phyloP scores from a whole-genome alignment of 2,888 invertebrate genomes.

The Amphimallon solstitiale region DNA sequence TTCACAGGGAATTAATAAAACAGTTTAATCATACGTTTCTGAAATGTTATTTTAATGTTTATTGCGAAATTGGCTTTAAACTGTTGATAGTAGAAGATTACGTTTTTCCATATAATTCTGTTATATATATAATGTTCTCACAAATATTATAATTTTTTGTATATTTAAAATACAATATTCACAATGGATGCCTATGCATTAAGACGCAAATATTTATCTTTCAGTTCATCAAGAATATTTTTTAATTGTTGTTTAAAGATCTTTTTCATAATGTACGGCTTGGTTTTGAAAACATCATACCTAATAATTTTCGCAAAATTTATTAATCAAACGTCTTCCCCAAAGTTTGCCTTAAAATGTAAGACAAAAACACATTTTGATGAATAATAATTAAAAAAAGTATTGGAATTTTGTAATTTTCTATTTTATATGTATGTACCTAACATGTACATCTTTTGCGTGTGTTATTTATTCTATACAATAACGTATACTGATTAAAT shows the following conservation, averaged over 20 bases:
- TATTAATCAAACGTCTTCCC: slow-evolving; percentile 45
- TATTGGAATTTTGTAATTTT: slow-evolving; percentile 23
- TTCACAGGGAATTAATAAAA: too few species aligned
- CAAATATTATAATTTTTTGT: too few species aligned
- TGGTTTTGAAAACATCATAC: neutral
- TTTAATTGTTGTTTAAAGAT: neutral
- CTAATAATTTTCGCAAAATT: neutral
- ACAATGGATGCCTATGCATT: too few species aligned
- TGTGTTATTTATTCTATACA: slow-evolving; percentile 17
- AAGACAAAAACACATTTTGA: slow-evolving; percentile 32
- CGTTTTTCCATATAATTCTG: too few species aligned
- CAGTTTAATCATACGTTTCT: too few species aligned
- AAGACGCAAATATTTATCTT: neutral
- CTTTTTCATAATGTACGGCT: neutral
- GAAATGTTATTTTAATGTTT: too few species aligned
- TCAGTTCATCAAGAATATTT: neutral
- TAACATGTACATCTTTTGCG: slow-evolving; percentile 1
- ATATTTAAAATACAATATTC: too few species aligned
- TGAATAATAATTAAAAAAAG: slow-evolving; percentile 15
- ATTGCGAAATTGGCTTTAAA: too few species aligned
- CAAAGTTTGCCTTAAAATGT: slow-evolving; percentile 44
- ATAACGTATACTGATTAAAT: slow-evolving; percentile 1
- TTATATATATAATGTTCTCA: too few species aligned
- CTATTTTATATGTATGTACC: neutral
- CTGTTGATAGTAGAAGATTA: too few species aligned